Evolutionary conservation across 2,888 invertebrate genomes (phyloP), one percentile per base, ranked within the genome.

Genomic region (Cephalotes varians): DNA sequence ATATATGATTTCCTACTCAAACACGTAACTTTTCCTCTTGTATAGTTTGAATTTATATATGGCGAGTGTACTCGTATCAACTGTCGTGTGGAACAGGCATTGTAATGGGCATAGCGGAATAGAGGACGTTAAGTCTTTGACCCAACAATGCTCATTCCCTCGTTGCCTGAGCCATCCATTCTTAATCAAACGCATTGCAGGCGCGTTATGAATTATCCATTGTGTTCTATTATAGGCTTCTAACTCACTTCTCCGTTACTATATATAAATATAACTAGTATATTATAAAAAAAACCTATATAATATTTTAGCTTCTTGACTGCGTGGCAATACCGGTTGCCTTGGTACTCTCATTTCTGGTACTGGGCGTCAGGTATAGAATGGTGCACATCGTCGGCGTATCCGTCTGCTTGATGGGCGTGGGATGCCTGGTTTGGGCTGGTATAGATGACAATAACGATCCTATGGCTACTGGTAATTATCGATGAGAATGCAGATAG

Each of bases 241-340:
- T 56, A 15, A 40, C 15, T n/a, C 37, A 15, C 40, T 49, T 28
- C 28, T 18, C 15, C n/a, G 0, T 47, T 73, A 7, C 1, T 37
- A 77, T 9, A 18, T 0, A 44, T 77, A 47, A 74, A 58, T 40
- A 54, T 77, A 18, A 25, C 3, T 25, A 21, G 60, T 60, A n/a
- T 31, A 60, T 3, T 28, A 60, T 21, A 9, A 54, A 54, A 72
- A 54, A 2, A 9, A 34, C 34, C 3, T 5, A 34, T 54, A 49
- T 65, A 56, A 49, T 86, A 31, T 96, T 97, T 95, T 96, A 98
- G 97, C 95, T 98, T 92, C 95, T 98, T 91, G 97, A 98, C 87
- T 98, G 98, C 94, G 97, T 98, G 85, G 97, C 98, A 6, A 98
- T 98, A 79, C 98, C 98, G 0, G 97, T 97, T 12, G 98, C 98